Percentiles rank a stretch among this genome's conserved stretches.
Evolutionary conservation across 2,113 vertebrate genomes (phyloP).

Genomic region (Poecilia latipinna): DNA sequence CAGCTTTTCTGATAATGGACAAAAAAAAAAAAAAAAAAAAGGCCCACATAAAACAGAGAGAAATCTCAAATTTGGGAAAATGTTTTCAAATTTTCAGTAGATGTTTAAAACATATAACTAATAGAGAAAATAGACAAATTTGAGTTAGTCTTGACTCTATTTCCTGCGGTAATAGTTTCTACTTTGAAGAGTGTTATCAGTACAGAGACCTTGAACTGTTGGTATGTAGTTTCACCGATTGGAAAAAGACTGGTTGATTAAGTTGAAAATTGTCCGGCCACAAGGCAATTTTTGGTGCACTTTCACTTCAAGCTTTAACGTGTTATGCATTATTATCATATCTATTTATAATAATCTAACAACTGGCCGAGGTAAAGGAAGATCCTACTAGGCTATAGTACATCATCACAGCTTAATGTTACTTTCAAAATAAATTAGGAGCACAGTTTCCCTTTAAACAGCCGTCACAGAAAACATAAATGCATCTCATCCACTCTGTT

Average conservation of each 20-base stretch:
- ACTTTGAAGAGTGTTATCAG: not conserved
- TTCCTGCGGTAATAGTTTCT: not conserved
- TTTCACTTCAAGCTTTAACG: not conserved
- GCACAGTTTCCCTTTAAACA: conserved; percentile 16
- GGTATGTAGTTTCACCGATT: not conserved
- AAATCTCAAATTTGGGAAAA: not conserved
- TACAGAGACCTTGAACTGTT: not conserved
- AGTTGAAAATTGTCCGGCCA: not conserved
- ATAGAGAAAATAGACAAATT: not conserved
- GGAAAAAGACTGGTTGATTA: not conserved
- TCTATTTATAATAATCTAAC: not conserved
- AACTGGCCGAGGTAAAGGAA: not conserved
- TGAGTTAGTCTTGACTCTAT: not conserved
- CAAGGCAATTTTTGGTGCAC: not conserved
- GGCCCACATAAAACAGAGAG: not conserved
- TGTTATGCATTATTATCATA: not conserved
- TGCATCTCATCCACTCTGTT: not conserved
- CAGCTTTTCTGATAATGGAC: no score
- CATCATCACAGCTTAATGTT: not conserved
- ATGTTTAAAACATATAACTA: not conserved
- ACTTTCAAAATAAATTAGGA: not conserved
- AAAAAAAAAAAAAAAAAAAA: no score
- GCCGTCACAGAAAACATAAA: conserved; percentile 26
- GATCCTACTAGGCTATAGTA: not conserved
- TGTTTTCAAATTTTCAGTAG: not conserved